Base-by-base conservation (phyloP, 2,888 invertebrate genomes). In the Drosophila nr. medialis region DNA sequence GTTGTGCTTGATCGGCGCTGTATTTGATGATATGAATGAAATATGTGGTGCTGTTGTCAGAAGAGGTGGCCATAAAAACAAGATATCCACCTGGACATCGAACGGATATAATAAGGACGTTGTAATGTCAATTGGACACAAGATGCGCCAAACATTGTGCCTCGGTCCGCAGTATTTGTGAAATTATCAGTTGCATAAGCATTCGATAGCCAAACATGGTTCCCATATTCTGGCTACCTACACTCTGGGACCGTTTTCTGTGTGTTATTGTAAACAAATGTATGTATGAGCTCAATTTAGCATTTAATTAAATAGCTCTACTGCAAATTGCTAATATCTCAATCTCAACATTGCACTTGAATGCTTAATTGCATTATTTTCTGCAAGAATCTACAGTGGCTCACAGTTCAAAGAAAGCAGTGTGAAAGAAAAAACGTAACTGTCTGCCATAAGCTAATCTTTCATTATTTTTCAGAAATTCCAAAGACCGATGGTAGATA, bases 31-130 rank as follows among this genome's bases (percentile, higher is more conserved):
- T 27, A 36, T 54, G 54, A 18, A 54, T 27, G 36, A 54, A 18
- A 36, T 54, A 13, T 54, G 54, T 27, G 54, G 54, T 11, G 54
- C 54, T 11, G 24, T 54, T 36, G 36, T 54, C 11, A 54, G 36
- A 4, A 24, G 11, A 2, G 18, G 54, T 7, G 2, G 2, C 18
- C 10, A n/a, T 11, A 11, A 18, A 13, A 27, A 54, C 27, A 36
- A 27, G 27, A 27, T 54, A 36, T 13, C 36, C 24, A 27, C 36
- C 27, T 54, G 54, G 54, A 54, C 36, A 54, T 18, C 36, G 4
- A 36, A 27, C 13, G 54, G 36, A 8, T 18, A 15, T 24, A 27
- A 36, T n/a, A 36, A 18, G 27, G 24, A 36, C 24, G 27, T 18
- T 4, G 36, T 54, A n/a, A 18, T 36, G 24, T 36, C 34, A 18